Evolutionary conservation across 2,113 vertebrate species (phyloP).

Genomic region (Sebastes schlegelii): DNA sequence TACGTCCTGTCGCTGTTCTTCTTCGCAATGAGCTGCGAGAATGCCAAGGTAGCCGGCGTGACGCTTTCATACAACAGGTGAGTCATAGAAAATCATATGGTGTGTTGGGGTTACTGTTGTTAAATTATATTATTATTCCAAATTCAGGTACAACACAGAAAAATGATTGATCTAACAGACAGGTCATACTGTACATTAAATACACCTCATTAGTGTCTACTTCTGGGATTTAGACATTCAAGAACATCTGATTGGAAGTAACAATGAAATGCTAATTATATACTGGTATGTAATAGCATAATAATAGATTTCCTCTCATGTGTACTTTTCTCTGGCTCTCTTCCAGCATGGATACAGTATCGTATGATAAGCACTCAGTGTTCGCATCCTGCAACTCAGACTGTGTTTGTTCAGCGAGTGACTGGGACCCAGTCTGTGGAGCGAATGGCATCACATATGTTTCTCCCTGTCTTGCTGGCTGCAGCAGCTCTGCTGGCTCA

Average conservation of each 20-base stretch:
- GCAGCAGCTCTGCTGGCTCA: constrained; percentile 82
- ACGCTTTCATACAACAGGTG: constrained; percentile 92
- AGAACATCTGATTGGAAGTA: neutral
- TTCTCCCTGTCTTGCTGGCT: constrained; percentile 94
- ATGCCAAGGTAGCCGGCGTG: constrained; percentile 89
- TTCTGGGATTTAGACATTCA: neutral
- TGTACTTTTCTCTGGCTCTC: constrained; percentile 17
- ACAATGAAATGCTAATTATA: neutral
- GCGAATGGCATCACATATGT: constrained; percentile 88
- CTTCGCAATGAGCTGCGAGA: constrained; percentile 89
- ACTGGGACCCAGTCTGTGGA: constrained; percentile 94
- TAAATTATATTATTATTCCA: neutral
- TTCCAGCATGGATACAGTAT: constrained; percentile 63
- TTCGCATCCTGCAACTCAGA: constrained; percentile 84
- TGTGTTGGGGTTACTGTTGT: neutral
- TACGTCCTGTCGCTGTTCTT: constrained; percentile 86
- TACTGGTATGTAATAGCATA: neutral
- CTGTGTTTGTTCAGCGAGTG: constrained; percentile 85
- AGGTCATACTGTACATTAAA: neutral
- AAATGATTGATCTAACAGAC: neutral
- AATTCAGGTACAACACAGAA: neutral
- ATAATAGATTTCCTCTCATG: neutral
- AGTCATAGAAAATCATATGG: constrained; percentile 24
- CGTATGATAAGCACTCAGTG: constrained; percentile 70
- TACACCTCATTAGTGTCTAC: neutral